A percentile compares a stretch with the other conserved stretches of the same genome.
These are phyloP conservation scores for Drosophila anceps DNA, from an alignment of 2,888 invertebrate genomes.

Conservation along the genomic window DNA sequence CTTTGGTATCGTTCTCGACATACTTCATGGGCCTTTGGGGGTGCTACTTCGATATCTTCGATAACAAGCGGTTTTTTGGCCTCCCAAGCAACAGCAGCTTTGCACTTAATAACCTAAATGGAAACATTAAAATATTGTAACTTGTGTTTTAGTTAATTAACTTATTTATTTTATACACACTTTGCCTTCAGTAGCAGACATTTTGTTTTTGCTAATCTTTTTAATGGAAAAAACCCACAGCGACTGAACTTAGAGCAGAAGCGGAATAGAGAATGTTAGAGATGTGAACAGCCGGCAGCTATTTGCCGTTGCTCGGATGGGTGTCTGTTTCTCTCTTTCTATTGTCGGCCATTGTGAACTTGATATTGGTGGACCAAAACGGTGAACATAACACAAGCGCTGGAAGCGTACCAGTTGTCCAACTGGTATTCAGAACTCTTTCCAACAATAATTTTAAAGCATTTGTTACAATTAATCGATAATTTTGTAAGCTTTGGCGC, in stretches of 20 bases:
- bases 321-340: constrained; percentile 17
- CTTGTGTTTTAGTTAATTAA: constrained; percentile 11
- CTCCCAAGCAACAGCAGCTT: constrained; percentile 98
- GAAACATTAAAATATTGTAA: constrained; percentile 6
- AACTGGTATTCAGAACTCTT: not conserved
- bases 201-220: constrained; percentile 29
- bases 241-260: constrained; percentile 16
- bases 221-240: constrained; percentile 31
- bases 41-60: constrained; percentile 97
- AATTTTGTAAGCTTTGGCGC: constrained; percentile 3
- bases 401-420: too few species aligned
- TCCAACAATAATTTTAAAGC: not conserved
- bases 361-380: not conserved
- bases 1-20: constrained; percentile 15
- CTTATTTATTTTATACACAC: constrained; percentile 47
- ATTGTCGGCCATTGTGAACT: constrained; percentile 24
- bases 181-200: constrained; percentile 77
- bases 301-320: not conserved
- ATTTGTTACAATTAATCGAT: constrained; percentile 28
- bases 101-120: constrained; percentile 92
- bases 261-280: constrained; percentile 24
- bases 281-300: constrained; percentile 16
- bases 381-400: too few species aligned
- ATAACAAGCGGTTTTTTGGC: constrained; percentile 94
- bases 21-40: constrained; percentile 97